phyloP scores from a whole-genome alignment of 2,888 invertebrate species.

The Trachelus troglodyta region DNA sequence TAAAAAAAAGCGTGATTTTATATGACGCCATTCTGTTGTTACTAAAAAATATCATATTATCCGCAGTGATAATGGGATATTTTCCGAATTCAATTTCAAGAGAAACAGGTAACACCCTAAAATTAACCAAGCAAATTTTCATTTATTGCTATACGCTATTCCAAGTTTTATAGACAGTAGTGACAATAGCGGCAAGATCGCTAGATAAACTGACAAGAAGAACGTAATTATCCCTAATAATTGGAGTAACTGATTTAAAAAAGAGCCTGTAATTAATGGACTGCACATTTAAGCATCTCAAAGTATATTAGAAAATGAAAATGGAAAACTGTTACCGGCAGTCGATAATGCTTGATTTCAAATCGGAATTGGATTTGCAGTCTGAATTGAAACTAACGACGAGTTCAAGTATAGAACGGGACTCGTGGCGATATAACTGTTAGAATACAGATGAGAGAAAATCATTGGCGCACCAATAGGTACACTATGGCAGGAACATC shows the following conservation, averaged over 20 bases:
- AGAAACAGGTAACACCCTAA: background rate
- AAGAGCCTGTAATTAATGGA: background rate
- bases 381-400: background rate
- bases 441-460: background rate
- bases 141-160: background rate
- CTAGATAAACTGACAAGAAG: too few relatives aligned
- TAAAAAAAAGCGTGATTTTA: too few relatives aligned
- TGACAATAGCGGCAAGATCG: too few relatives aligned
- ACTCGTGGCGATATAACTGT: background rate
- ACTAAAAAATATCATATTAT: too few relatives aligned
- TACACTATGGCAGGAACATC: background rate
- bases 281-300: background rate
- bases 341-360: background rate
- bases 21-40: too few relatives aligned
- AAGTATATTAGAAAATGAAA: background rate
- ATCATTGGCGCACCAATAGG: background rate
- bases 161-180: background rate
- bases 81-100: too few relatives aligned
- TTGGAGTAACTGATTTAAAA: background rate
- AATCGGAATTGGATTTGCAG: background rate
- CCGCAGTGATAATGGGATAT: too few relatives aligned
- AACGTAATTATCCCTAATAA: too few relatives aligned
- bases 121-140: background rate
- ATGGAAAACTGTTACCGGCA: background rate
- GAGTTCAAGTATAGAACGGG: background rate